Percentiles rank a stretch among this genome's conserved stretches.
Conservation (phyloP, 2,797 vertebrate genomes). For the Clarias fuscus region DNA sequence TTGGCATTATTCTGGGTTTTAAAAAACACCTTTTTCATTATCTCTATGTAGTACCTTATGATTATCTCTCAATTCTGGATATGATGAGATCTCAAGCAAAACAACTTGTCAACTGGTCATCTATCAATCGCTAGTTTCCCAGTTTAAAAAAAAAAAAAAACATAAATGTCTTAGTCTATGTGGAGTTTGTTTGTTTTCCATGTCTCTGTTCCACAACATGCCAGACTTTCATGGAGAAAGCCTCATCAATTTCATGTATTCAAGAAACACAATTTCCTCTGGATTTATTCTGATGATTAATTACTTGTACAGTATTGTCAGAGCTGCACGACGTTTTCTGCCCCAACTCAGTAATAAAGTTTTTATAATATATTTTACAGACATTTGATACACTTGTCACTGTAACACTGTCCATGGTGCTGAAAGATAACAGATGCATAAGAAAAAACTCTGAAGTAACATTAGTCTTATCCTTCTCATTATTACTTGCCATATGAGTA, state of each 20-base stretch:
- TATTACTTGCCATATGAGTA: neutral
- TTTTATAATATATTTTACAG: neutral
- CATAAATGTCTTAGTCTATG: neutral
- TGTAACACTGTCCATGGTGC: constrained; percentile 24
- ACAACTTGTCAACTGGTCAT: neutral
- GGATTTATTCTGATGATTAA: neutral
- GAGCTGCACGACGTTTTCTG: neutral
- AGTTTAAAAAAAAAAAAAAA: neutral
- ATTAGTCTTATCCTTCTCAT: neutral
- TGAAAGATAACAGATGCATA: neutral
- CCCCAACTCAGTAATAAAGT: neutral
- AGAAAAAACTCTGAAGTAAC: neutral
- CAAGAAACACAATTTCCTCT: neutral
- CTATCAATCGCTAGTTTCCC: neutral
- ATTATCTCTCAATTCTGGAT: neutral
- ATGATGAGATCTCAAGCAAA: neutral
- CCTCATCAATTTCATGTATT: too few relatives aligned
- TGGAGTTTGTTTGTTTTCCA: neutral
- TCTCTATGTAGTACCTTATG: neutral
- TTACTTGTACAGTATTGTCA: neutral
- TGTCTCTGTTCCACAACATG: neutral
- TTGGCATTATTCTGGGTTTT: neutral
- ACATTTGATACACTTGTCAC: neutral
- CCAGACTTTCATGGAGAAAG: neutral
- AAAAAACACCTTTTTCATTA: neutral